Base-by-base conservation (phyloP, 2,113 vertebrate genomes). In the Taurulus bubalis region DNA sequence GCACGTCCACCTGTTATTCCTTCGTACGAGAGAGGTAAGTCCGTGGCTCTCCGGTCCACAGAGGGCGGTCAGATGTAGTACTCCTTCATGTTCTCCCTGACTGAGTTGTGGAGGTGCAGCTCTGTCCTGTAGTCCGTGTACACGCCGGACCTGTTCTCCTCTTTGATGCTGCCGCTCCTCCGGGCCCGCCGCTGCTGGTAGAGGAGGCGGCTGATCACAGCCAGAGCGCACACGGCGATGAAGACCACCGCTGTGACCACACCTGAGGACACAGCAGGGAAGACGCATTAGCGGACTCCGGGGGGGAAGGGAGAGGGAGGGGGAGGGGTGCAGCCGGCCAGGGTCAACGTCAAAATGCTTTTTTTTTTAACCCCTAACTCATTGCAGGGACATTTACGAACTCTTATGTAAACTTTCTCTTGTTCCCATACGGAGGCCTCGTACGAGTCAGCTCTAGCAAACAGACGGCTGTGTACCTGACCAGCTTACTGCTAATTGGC, bases 201-300 rank as follows among this genome's bases (percentile, higher is more conserved):
- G 22, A 99, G 95, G 89, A 98, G 95, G 83, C 96, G 97, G 76
- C 93, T 95, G 94, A 98, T 96, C 87, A 96, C 94, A 18, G 96
- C 98, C 38, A 97, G 87, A 28, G 97, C 91, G 15, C 96, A 98
- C 85, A 97, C 95, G 24, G 96, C 96, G 78, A 97, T 95, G 89
- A 98, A 98, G 86, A 97, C 96, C 82, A 97, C 96, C 15, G 97
- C 96, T 0, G 97, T 96, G 82, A 98, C 97, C 66, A 98, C 96
- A 84, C 97, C 97, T 98, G 92, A 24, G 51, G 9, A 81, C 64
- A 70, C 85, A 76, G 81, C 62, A 7, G 22, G 78, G 58, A 32
- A 26, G 63, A 11, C 0, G 8, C 30, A 36, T 79, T 28, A 85
- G 53, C 1, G 30, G 2, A 32, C 30, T 32, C 34, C 5, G 34